phyloP scores from a whole-genome alignment of 2,797 vertebrate genomes.

The Sarcophilus harrisii region DNA sequence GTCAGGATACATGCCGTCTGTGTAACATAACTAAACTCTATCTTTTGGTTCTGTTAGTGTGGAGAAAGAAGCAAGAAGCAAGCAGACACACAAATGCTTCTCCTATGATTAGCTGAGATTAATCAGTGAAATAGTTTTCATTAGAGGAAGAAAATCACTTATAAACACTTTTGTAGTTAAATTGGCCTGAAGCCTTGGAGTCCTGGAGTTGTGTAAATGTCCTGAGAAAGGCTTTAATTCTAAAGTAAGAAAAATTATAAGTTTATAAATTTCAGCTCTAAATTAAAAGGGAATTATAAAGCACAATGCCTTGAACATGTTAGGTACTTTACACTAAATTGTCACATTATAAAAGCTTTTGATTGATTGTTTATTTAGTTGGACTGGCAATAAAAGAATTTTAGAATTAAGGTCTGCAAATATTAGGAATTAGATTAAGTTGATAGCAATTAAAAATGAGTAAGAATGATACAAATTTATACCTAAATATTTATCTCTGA shows the following conservation, averaged over 20 bases:
- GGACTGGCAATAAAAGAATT: background rate
- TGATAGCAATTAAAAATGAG: slow-evolving; percentile 12
- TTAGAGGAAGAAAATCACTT: background rate
- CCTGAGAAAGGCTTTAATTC: slow-evolving; percentile 8
- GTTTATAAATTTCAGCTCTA: background rate
- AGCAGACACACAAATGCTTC: background rate
- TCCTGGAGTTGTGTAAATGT: background rate
- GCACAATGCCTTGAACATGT: background rate
- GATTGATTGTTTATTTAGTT: background rate
- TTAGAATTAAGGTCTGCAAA: slow-evolving; percentile 6
- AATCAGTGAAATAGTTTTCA: background rate
- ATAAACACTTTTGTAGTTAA: background rate
- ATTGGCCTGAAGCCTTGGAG: background rate
- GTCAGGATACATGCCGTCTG: background rate
- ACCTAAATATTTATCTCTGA: background rate
- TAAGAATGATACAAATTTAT: background rate
- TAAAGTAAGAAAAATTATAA: slow-evolving; percentile 39
- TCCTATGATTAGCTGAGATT: slow-evolving; percentile 7
- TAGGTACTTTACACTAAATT: background rate
- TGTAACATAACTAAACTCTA: background rate
- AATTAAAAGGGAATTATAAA: background rate
- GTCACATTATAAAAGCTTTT: background rate
- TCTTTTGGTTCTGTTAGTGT: background rate
- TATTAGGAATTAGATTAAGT: slow-evolving; percentile 22
- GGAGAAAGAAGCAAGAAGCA: slow-evolving; percentile 31